Conservation (phyloP, 1,140 invertebrate species). For the Oryzaephilus surinamensis region DNA sequence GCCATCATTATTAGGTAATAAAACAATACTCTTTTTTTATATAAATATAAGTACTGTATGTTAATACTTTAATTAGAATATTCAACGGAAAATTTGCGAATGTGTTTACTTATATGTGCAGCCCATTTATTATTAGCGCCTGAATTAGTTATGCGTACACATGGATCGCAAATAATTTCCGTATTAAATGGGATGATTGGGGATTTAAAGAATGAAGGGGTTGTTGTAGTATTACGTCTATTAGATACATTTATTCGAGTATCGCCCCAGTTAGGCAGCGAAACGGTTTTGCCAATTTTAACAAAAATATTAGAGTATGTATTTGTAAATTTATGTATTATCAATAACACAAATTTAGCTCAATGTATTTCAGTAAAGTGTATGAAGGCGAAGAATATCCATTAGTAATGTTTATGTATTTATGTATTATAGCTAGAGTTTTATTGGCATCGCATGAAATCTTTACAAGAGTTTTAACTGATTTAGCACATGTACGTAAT, state of each 20-base stretch:
- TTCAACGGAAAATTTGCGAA: conserved; percentile 67
- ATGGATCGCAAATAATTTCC: conserved; percentile 55
- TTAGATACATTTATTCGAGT: conserved; percentile 60
- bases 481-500: conserved; percentile 38
- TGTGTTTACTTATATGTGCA: conserved; percentile 69
- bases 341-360: conserved; percentile 8
- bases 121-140: conserved; percentile 76
- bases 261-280: conserved; percentile 49
- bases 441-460: conserved; percentile 62
- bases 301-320: conserved; percentile 55
- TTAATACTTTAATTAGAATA: conserved; percentile 46
- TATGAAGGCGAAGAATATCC: conserved; percentile 56
- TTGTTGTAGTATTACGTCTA: conserved; percentile 60
- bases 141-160: conserved; percentile 62
- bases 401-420: conserved; percentile 60
- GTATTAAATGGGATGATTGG: conserved; percentile 58
- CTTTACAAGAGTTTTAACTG: conserved; percentile 54
- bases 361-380: conserved; percentile 49
- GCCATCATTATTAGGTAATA: conserved; percentile 62
- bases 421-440: conserved; percentile 66
- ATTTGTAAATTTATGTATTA: conserved; percentile 11
- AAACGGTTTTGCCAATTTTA: conserved; percentile 55
- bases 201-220: conserved; percentile 71
- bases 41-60: conserved; percentile 1
- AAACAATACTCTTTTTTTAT: neutral